phyloP scores from a whole-genome alignment of 2,113 vertebrate species.

The Hiodon tergisus region DNA sequence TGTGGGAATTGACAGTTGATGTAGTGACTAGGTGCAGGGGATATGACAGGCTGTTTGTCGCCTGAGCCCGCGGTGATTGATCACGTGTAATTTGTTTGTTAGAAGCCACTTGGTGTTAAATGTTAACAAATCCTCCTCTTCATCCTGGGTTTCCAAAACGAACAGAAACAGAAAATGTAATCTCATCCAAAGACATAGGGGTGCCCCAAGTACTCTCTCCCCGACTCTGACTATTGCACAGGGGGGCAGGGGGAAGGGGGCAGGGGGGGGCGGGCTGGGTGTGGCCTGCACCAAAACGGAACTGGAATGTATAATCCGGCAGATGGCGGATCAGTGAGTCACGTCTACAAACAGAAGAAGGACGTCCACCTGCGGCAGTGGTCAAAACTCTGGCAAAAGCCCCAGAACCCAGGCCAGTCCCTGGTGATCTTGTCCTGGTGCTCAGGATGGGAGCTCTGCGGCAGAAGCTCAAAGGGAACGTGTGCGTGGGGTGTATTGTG shows the following conservation, averaged over 20 bases:
- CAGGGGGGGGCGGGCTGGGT: constrained; percentile 47
- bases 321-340: constrained; percentile 44
- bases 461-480: constrained; percentile 58
- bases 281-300: constrained; percentile 40
- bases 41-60: constrained; percentile 58
- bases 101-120: constrained; percentile 61
- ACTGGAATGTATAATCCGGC: constrained; percentile 64
- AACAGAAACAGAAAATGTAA: constrained; percentile 64
- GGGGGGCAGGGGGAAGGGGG: too few species aligned
- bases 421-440: too few species aligned
- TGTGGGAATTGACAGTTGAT: constrained; percentile 55
- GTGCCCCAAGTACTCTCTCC: constrained; percentile 57
- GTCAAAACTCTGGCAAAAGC: too few species aligned
- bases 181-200: constrained; percentile 53
- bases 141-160: constrained; percentile 45
- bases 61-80: constrained; percentile 50
- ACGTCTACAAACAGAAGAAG: too few species aligned
- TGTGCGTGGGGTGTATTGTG: constrained; percentile 25
- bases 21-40: constrained; percentile 50
- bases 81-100: constrained; percentile 61
- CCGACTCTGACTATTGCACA: constrained; percentile 57
- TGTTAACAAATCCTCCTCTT: constrained; percentile 61
- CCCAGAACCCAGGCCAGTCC: too few species aligned
- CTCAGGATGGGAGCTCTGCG: too few species aligned
- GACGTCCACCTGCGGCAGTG: too few species aligned